Evolutionary conservation across 2,113 vertebrate genomes (phyloP), one percentile per base, ranked within the genome.

Genomic region (Anolis carolinensis): DNA sequence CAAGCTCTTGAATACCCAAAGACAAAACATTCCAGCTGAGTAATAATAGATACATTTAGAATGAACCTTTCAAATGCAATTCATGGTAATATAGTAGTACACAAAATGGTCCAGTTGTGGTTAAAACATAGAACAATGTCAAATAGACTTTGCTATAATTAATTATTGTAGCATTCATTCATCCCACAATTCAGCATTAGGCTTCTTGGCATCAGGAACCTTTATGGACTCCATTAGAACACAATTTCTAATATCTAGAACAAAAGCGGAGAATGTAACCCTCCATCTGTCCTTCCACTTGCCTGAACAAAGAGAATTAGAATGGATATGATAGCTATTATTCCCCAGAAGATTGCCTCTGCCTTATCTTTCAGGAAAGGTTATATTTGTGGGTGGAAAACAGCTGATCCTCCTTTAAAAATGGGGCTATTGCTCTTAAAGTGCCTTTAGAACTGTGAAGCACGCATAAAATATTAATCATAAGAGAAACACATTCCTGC

Each of bases 61-160:
- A 83, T 25, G 20, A 25, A 75, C 74, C 62, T 74, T 30, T 74
- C 5, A 67, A 27, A 25, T 27, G 27, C 23, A 67, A 9, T 67
- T 27, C 63, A 25, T 30, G 25, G 59, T 73, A 39, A 27, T 23
- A 86, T 48, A n/a, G 25, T 73, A 80, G 32, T 9, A 71, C 72
- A 71, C 70, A 79, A 86, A 79, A 79, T 86, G 7, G 50, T 59
- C 76, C 65, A 25, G 14, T 68, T 68, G 27, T 32, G 30, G 52
- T 71, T 83, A 83, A 44, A 83, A 63, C 13, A 18, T 63, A 36
- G 25, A 73, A 86, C 55, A 63, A 63, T 63, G 36, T 68, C 55
- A 81, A 86, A 73, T 30, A 36, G 68, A n/a, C n/a, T 86, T 74
- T 27, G 13, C 62, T 73, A 44, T 44, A 86, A 80, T 81, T 74